These are phyloP conservation scores for Thunnus maccoyii DNA, from an alignment of 2,113 vertebrate species.

Conservation along the genomic window DNA sequence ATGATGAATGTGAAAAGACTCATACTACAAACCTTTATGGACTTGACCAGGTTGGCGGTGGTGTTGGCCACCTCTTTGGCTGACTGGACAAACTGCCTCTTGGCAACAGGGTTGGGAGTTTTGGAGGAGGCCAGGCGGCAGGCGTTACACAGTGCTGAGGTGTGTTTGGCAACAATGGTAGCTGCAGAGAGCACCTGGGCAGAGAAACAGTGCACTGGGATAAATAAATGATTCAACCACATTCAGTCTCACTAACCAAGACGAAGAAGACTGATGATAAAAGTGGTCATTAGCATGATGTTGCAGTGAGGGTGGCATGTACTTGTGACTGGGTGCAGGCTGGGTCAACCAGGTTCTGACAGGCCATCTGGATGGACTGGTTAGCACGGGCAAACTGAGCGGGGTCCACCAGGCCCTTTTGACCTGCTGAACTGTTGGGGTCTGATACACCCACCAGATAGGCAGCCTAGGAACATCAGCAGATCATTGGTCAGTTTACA, in stretches of 20 bases:
- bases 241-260: background rate
- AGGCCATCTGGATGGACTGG: conserved; percentile 99
- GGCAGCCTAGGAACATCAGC: conserved; percentile 86
- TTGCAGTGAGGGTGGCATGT: conserved; percentile 2
- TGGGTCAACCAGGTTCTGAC: conserved; percentile 96
- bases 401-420: conserved; percentile 96
- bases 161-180: conserved; percentile 98
- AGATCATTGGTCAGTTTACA: conserved; percentile 5
- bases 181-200: conserved; percentile 95
- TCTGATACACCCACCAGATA: conserved; percentile 96
- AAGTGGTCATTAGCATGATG: background rate
- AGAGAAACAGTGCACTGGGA: background rate
- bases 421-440: conserved; percentile 94
- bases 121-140: conserved; percentile 95
- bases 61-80: conserved; percentile 99
- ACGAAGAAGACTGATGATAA: background rate
- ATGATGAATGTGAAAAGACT: background rate
- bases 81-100: conserved; percentile 98
- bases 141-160: conserved; percentile 96
- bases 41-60: conserved; percentile 98
- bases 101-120: conserved; percentile 95
- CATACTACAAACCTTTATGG: conserved; percentile 90
- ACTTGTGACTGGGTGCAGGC: conserved; percentile 98
- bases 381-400: conserved; percentile 97
- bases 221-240: background rate